phyloP scores from a whole-genome alignment of 2,113 vertebrate species.

The Macrotus californicus region DNA sequence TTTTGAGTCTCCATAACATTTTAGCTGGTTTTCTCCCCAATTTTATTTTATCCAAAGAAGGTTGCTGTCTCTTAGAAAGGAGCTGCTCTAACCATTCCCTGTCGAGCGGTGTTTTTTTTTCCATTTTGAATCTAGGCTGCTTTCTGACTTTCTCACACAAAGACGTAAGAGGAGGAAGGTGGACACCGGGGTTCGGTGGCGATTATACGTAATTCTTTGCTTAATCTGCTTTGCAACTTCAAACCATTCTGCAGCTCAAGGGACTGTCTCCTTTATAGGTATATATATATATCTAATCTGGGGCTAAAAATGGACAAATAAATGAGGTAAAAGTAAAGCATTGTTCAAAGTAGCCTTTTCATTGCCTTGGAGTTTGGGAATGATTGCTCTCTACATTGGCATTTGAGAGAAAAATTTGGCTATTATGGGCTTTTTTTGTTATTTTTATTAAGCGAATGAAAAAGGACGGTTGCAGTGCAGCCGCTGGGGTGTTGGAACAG shows the following conservation, averaged over 20 bases:
- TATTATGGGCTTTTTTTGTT: slow-evolving; percentile 58
- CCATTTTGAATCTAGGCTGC: slow-evolving; percentile 9
- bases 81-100: neutral
- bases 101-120: neutral
- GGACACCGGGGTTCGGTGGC: neutral
- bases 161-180: neutral
- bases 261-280: neutral
- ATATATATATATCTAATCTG: slow-evolving; percentile 40
- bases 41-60: slow-evolving; percentile 3
- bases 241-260: neutral
- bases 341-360: slow-evolving; percentile 55
- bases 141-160: slow-evolving; percentile 45
- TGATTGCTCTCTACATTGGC: slow-evolving; percentile 56
- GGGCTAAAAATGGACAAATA: slow-evolving; percentile 57
- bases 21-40: neutral
- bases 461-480: slow-evolving; percentile 51
- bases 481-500: slow-evolving; percentile 36
- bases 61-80: neutral
- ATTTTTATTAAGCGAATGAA: slow-evolving; percentile 69
- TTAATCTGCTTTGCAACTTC: slow-evolving; percentile 56
- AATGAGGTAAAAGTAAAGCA: slow-evolving; percentile 65
- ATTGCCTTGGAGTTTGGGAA: slow-evolving; percentile 3
- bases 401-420: slow-evolving; percentile 62
- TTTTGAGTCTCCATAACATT: neutral
- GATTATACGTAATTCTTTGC: slow-evolving; percentile 48